A percentile compares a stretch with the other conserved stretches of the same genome.
Conservation (phyloP, 2,888 invertebrate species). For the Acrobasis suavella region DNA sequence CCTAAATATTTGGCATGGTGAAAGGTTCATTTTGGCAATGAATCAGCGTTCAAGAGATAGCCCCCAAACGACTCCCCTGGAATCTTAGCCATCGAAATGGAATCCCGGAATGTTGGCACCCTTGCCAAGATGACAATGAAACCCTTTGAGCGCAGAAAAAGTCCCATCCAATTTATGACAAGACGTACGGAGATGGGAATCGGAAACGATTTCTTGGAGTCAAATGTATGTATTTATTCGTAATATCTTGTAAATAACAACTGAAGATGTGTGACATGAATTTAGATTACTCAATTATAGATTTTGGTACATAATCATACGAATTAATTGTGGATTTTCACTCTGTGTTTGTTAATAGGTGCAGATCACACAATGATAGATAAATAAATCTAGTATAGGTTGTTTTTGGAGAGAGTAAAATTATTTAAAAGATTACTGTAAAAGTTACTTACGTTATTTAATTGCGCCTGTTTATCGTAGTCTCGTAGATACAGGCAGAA, state of each 20-base stretch:
- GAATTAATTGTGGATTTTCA: too few relatives aligned
- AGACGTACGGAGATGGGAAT: neutral
- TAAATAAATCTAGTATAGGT: too few relatives aligned
- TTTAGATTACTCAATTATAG: too few relatives aligned
- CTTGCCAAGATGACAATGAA: constrained; percentile 32
- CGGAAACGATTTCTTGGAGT: neutral
- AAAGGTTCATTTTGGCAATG: constrained; percentile 21
- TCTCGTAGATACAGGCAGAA: too few relatives aligned
- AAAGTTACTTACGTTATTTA: too few relatives aligned
- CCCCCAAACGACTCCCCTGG: constrained; percentile 9
- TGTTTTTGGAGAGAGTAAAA: too few relatives aligned
- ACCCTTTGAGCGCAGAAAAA: constrained; percentile 28
- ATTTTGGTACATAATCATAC: too few relatives aligned
- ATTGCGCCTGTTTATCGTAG: too few relatives aligned
- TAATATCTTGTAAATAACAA: neutral
- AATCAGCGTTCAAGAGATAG: constrained; percentile 17
- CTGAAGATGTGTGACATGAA: too few relatives aligned
- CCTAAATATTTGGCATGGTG: constrained; percentile 20
- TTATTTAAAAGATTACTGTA: too few relatives aligned
- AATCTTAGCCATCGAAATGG: constrained; percentile 30
- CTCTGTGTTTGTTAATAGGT: too few relatives aligned
- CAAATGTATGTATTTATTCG: neutral
- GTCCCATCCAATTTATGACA: constrained; percentile 6
- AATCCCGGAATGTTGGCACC: constrained; percentile 41
- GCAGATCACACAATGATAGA: too few relatives aligned